phyloP scores from a whole-genome alignment of 2,888 invertebrate species.

The Sepioteuthis lessoniana region DNA sequence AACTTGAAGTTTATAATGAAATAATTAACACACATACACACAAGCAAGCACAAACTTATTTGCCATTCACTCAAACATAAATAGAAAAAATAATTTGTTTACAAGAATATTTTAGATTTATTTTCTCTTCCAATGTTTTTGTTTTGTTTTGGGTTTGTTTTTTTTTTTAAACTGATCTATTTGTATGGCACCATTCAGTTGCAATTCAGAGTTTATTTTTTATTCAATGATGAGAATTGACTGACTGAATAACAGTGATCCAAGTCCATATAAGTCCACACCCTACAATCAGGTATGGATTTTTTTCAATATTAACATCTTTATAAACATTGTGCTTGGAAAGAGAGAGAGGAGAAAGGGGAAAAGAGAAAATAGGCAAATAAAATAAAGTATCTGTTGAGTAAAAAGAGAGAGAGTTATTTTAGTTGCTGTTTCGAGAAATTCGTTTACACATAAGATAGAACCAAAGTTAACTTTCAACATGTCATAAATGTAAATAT shows the following conservation, averaged over 20 bases:
- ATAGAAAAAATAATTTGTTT: neutral
- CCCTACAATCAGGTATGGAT: neutral
- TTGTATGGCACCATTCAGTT: neutral
- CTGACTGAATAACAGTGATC: neutral
- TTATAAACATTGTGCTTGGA: neutral
- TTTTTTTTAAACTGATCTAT: neutral
- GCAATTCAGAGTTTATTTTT: neutral
- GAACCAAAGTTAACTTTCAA: too few relatives aligned
- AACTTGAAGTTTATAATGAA: too few relatives aligned
- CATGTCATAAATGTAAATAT: too few relatives aligned
- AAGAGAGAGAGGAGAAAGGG: neutral
- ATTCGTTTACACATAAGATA: too few relatives aligned
- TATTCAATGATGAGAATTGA: neutral
- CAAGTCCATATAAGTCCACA: neutral
- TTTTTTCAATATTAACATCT: neutral
- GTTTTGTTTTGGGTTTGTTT: neutral
- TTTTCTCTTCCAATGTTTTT: neutral
- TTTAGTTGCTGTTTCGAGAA: too few relatives aligned
- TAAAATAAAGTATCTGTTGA: neutral
- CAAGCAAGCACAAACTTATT: neutral
- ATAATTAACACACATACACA: too few relatives aligned
- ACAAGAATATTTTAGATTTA: conserved; percentile 33
- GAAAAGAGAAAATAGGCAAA: neutral
- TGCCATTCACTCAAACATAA: neutral
- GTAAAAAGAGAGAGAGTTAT: neutral